Base-by-base conservation (phyloP, 2,113 vertebrate species). In the Onychostoma macrolepis region DNA sequence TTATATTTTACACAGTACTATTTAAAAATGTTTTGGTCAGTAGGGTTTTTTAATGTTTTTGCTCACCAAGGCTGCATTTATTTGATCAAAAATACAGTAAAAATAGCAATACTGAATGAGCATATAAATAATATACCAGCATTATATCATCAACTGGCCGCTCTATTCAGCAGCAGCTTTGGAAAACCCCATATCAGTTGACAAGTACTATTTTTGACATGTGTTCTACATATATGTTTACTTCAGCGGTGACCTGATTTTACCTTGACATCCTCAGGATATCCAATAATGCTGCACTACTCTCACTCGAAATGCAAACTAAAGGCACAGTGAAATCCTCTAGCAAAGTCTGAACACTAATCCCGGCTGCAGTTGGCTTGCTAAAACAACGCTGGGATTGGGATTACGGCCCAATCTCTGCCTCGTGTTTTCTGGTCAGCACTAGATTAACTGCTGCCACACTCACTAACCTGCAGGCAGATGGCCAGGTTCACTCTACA, bases 401-500 rank as follows among this genome's bases (percentile, higher is more conserved):
- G 65, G 87, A 85, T 65, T 71, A 84, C 3, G 17, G 61, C 76
- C 26, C 45, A 72, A 58, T 28, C 65, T 81, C 36, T 10, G 33
- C 67, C n/a, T 80, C 63, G 36, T 19, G 48, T 41, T 8, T 74
- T 80, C 63, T 45, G 77, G 24, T 48, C 67, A 21, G 28, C 26
- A 50, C 13, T 41, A 76, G 69, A 84, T 84, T 74, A 84, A 61
- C 2, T 26, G 30, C 74, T 30, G 21, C 43, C 76, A 24, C 30
- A 53, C 36, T 24, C 56, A 85, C 94, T 93, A 90, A 99, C 98
- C 98, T 99, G 98, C 90, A 99, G 95, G 92, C 98, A 99, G 88
- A 99, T 98, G 67, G 98, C 98, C 93, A 99, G 94, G 94, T 99
- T 99, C 91, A 99, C 98, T 90, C 98, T 94, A 92, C 98, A 99